Conservation (phyloP, 2,113 vertebrate species). For the Hippoglossus stenolepis region DNA sequence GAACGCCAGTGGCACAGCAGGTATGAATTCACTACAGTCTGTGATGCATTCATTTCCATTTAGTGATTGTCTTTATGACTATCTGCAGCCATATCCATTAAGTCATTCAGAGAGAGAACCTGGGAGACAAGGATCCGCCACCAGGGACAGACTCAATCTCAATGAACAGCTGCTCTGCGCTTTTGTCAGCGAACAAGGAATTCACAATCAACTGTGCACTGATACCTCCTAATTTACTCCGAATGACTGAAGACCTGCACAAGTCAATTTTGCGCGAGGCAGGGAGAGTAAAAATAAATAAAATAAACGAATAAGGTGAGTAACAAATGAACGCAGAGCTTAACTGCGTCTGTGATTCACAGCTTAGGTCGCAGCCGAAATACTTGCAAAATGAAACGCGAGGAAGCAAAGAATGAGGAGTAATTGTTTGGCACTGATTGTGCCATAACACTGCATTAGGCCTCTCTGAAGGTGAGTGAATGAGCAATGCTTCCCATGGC, state of each 20-base stretch:
- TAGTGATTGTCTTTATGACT: constrained; percentile 47
- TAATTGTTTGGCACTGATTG: constrained; percentile 50
- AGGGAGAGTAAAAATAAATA: not conserved
- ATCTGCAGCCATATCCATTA: constrained; percentile 51
- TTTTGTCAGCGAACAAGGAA: constrained; percentile 53
- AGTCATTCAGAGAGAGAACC: constrained; percentile 50
- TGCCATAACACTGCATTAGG: not conserved
- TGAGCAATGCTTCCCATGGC: constrained; percentile 8
- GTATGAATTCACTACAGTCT: constrained; percentile 16
- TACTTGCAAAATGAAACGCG: constrained; percentile 21
- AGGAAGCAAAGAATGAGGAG: constrained; percentile 3
- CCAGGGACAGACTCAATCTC: constrained; percentile 54
- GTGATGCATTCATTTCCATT: constrained; percentile 34
- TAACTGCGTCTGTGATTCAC: constrained; percentile 5
- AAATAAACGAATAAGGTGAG: constrained; percentile 9
- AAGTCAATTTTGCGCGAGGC: constrained; percentile 18
- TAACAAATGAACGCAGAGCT: constrained; percentile 29
- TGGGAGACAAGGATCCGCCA: constrained; percentile 49
- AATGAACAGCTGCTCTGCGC: constrained; percentile 65
- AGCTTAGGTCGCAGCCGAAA: not conserved
- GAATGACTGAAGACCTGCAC: constrained; percentile 23
- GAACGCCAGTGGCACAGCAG: constrained; percentile 25
- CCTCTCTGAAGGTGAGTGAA: constrained; percentile 11
- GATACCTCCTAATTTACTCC: constrained; percentile 43
- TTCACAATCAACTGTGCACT: constrained; percentile 33